Evolutionary conservation across 2,797 vertebrate species (phyloP), one percentile per base, ranked within the genome.

Genomic region (Thripadectes ignobilis): DNA sequence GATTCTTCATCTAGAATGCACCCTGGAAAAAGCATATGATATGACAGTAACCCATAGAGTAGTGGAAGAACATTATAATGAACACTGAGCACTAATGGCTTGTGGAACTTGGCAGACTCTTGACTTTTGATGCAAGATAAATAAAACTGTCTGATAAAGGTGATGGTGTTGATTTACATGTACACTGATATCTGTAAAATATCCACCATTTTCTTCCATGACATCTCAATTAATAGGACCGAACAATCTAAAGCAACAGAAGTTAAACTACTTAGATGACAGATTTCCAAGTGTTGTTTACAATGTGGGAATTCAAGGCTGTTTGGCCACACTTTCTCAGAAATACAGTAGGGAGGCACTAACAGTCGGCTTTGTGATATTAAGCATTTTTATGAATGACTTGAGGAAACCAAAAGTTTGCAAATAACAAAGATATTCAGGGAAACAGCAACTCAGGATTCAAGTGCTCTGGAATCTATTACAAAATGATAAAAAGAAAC

Each of bases 341-440:
- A 77, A 85, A 54, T 20, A 77, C 26, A 75, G 43, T 36, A 91
- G 89, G 79, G 89, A 92, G 75, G 72, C 92, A 94, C 58, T 65
- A 83, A 91, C 61, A 85, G 74, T 57, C 84, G 79, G 65, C 76
- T 84, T 63, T 71, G 49, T 78, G 65, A 27, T 91, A 38, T 39
- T 75, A 66, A 91, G 46, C 24, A 45, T 62, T 89, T 91, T 86
- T 90, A 85, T 83, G 57, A 95, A 89, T 78, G 65, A 88, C 66
- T 2, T 58, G 21, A 51, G 58, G 49, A 81, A 88, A 83, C 26
- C 36, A 59, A 3, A 84, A 49, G 9, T 81, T 85, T 78, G 39
- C 57, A 86, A 63, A 94, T 49, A 6, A 84, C 73, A 75, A 72
- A 91, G 71, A 93, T 39, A 88, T 24, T 77, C 29, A 80, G 27